A percentile compares a stretch with the other conserved stretches of the same genome.
These are phyloP conservation scores for Orientallactaga sibirica DNA, from an alignment of 2,797 vertebrate genomes.

Conservation along the genomic window DNA sequence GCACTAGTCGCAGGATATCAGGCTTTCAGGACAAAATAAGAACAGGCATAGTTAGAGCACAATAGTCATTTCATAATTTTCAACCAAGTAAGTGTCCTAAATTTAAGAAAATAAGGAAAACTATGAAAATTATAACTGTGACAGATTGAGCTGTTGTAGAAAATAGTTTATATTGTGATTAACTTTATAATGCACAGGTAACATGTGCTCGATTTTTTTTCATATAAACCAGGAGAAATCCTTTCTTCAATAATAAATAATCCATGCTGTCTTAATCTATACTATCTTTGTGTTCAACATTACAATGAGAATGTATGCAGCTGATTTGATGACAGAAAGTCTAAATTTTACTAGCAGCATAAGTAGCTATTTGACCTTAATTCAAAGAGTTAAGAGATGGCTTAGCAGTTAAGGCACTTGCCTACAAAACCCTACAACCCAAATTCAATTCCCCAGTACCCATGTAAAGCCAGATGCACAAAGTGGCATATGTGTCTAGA, in stretches of 20 bases:
- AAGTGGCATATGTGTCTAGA: no score
- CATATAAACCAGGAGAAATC: neutral
- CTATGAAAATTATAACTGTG: neutral
- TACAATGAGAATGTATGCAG: neutral
- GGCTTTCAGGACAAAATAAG: neutral
- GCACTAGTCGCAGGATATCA: neutral
- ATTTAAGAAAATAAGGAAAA: neutral
- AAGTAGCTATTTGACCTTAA: constrained; percentile 55
- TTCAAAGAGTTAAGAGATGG: neutral
- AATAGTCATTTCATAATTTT: neutral
- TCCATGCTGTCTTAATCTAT: neutral
- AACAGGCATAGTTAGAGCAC: neutral
- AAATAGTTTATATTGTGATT: constrained; percentile 29
- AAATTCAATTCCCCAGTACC: no score
- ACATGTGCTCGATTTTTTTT: neutral
- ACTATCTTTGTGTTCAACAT: no score
- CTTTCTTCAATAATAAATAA: neutral
- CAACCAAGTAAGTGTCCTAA: neutral
- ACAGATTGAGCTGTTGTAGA: neutral
- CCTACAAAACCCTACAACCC: no score
- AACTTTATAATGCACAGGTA: neutral
- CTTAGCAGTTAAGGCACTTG: no score
- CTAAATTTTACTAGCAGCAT: constrained; percentile 59
- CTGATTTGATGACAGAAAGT: constrained; percentile 1
- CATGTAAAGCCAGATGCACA: no score